Base-by-base conservation (phyloP, 2,888 invertebrate genomes). In the Brachyopa scutellaris region DNA sequence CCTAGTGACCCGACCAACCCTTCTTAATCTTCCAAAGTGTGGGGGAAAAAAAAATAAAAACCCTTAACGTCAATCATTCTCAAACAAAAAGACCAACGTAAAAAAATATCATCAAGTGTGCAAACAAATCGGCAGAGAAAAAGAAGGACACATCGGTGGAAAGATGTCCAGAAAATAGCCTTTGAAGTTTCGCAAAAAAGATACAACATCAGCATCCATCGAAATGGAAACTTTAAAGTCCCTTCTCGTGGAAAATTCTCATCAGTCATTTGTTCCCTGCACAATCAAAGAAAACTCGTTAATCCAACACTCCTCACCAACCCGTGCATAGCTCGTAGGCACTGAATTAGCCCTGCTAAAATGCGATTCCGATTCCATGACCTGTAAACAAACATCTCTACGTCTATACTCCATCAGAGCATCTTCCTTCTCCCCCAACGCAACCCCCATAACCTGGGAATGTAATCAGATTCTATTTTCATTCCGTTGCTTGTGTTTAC, bases 311-410 rank as follows among this genome's bases (percentile, higher is more conserved):
- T 6, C 26, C 3, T 26, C n/a, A n/a, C n/a, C n/a, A n/a, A n/a
- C 26, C 6, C 26, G 26, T 5, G 26, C 6, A 26, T 5, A 31
- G 15, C n/a, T 15, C 4, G 6, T 42, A 11, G 21, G 29, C 8
- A 9, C 3, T 15, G 15, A 31, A 59, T 59, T 29, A 15, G 38
- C 40, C 51, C 17, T n/a, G 15, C 45, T 47, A 40, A 74, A 74
- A 74, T 62, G 55, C 49, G 61, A 67, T 80, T 80, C 40, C 61
- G 57, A 49, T 51, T 80, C 74, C 26, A 36, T 80, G 74, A 80
- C 73, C 79, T 57, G 74, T 69, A 62, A 80, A 57, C 21, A 62
- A 80, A 57, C 21, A 11, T 26, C 26, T 74, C 62, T 5, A 5
- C 26, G 26, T 26, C 26, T 6, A 5, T 26, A 6, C 26, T 26